A percentile compares a stretch with the other conserved stretches of the same genome.
phyloP scores from a whole-genome alignment of 1,140 invertebrate genomes.

The Dinoponera quadriceps region DNA sequence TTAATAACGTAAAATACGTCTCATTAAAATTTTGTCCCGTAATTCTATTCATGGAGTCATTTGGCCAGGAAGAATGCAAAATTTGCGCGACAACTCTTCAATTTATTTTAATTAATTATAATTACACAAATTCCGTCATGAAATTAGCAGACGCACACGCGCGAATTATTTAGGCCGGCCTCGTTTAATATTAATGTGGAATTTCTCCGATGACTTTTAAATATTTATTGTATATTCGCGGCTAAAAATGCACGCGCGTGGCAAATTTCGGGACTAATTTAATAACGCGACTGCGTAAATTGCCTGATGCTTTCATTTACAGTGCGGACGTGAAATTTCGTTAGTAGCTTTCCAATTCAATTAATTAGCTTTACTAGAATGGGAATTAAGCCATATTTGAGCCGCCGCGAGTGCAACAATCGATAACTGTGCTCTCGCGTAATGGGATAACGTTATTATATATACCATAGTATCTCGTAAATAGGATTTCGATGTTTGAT shows the following conservation, averaged over 20 bases:
- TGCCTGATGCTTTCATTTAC: constrained; percentile 23
- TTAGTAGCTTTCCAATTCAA: background rate
- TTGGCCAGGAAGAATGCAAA: constrained; percentile 15
- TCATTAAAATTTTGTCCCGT: constrained; percentile 10
- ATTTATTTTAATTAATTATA: constrained; percentile 51
- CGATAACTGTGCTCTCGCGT: background rate
- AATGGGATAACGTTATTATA: background rate
- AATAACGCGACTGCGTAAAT: background rate
- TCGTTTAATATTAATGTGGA: constrained; percentile 22
- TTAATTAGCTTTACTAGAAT: constrained; percentile 24
- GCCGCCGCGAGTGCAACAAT: background rate
- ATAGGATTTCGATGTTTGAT: constrained; percentile 27
- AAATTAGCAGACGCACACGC: constrained; percentile 9
- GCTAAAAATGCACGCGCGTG: background rate
- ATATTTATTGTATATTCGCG: constrained; percentile 12
- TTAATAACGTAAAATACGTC: background rate
- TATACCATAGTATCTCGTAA: background rate
- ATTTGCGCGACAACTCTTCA: constrained; percentile 15
- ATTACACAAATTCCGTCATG: constrained; percentile 17
- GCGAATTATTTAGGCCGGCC: constrained; percentile 19
- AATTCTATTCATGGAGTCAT: constrained; percentile 10
- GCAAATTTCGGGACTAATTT: constrained; percentile 32
- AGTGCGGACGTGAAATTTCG: background rate
- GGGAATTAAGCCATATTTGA: too few species aligned
- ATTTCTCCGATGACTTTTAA: constrained; percentile 37